phyloP scores from a whole-genome alignment of 2,888 invertebrate species.

The Hipparchia semele region DNA sequence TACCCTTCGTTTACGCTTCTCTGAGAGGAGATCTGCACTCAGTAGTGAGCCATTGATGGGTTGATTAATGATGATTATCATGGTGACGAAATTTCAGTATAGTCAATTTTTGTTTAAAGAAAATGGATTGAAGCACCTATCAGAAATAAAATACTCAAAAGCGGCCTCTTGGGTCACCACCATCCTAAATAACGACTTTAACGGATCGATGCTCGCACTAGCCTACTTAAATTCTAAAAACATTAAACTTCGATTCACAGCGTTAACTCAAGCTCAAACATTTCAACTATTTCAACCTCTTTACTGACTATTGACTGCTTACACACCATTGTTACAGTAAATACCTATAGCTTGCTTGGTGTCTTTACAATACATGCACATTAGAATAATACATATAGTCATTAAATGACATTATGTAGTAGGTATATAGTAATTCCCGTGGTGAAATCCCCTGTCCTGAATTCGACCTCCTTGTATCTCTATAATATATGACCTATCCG shows the following conservation, averaged over 20 bases:
- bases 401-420: too few species aligned
- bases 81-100: too few species aligned
- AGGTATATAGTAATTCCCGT: too few species aligned
- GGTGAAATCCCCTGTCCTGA: too few species aligned
- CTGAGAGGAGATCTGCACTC: too few species aligned
- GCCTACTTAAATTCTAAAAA: background rate
- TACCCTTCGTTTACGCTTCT: too few species aligned
- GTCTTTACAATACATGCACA: background rate
- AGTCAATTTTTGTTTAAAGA: too few species aligned
- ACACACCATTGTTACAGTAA: slow-evolving; percentile 14
- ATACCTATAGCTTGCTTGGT: slow-evolving; percentile 7
- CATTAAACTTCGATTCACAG: background rate
- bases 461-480: too few species aligned
- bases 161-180: background rate
- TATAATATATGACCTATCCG: too few species aligned
- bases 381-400: background rate
- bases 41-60: too few species aligned
- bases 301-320: background rate
- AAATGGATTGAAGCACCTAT: too few species aligned
- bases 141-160: background rate
- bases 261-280: slow-evolving; percentile 5
- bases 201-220: slow-evolving; percentile 1
- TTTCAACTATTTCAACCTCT: background rate
- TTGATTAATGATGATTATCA: too few species aligned
- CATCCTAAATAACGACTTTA: background rate